Conservation (phyloP, 2,113 vertebrate genomes). For the Ciconia stormi region DNA sequence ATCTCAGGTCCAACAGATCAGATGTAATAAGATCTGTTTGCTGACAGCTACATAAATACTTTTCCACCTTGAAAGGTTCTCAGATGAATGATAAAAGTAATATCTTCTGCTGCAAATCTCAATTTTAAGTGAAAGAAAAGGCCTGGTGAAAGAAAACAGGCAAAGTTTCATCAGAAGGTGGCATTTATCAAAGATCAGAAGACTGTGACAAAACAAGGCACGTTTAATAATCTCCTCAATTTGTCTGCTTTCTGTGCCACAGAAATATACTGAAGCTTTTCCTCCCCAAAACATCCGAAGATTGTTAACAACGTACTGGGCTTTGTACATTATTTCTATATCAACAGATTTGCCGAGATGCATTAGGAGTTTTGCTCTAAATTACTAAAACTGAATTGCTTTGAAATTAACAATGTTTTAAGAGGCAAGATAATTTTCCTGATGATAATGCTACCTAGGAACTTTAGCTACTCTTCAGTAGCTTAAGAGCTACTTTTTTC, state of each 20-base stretch:
- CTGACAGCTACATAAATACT: constrained; percentile 61
- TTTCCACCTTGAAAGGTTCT: constrained; percentile 47
- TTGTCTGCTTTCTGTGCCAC: neutral
- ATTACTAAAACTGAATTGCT: neutral
- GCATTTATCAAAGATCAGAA: constrained; percentile 36
- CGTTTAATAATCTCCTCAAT: neutral
- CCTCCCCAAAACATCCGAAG: neutral
- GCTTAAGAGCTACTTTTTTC: neutral
- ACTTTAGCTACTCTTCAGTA: neutral
- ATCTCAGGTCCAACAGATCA: constrained; percentile 33
- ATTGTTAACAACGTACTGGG: neutral
- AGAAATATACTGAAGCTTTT: neutral
- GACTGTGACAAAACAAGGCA: neutral
- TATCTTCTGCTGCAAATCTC: constrained; percentile 62
- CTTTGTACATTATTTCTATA: neutral
- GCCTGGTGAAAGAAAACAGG: constrained; percentile 73
- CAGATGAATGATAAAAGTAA: constrained; percentile 22
- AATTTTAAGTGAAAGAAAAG: constrained; percentile 70
- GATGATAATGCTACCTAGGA: neutral
- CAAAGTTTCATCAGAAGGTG: constrained; percentile 61
- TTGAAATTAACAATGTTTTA: neutral
- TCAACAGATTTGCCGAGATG: neutral
- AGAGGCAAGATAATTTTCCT: neutral
- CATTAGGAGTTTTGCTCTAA: neutral
- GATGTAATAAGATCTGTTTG: constrained; percentile 36